Evolutionary conservation across 2,113 vertebrate genomes (phyloP).

Genomic region (Neopipo cinnamomea): DNA sequence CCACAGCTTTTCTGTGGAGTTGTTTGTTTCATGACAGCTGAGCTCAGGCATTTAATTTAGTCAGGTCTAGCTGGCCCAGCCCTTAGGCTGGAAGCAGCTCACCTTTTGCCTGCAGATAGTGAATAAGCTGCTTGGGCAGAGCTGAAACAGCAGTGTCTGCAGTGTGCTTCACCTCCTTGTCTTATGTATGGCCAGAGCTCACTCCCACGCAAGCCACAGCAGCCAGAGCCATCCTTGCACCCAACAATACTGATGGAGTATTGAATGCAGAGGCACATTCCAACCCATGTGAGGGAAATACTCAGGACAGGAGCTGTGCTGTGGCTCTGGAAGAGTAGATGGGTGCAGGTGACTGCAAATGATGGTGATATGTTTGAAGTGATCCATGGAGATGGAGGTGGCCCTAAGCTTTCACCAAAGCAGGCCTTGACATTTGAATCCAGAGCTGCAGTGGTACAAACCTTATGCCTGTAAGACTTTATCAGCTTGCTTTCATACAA

Average conservation of each 20-base stretch:
- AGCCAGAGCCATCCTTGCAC: background rate
- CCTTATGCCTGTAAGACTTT: background rate
- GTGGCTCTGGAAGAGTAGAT: background rate
- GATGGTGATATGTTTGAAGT: background rate
- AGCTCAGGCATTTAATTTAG: background rate
- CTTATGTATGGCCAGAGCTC: background rate
- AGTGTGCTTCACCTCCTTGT: background rate
- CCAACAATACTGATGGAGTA: background rate
- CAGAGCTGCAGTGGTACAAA: background rate
- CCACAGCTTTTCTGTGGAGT: background rate
- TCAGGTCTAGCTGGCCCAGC: background rate
- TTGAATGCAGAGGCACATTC: background rate
- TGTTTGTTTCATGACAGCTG: background rate
- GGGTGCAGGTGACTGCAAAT: background rate
- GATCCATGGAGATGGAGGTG: background rate
- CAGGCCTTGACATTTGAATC: background rate
- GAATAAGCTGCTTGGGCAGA: background rate
- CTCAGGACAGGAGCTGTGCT: background rate
- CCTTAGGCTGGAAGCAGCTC: background rate
- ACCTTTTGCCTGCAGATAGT: background rate
- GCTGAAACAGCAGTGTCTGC: background rate
- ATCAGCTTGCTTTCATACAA: background rate
- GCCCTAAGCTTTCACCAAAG: background rate
- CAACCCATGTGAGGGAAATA: fast-evolving
- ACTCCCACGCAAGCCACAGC: fast-evolving